A percentile compares a stretch with the other conserved stretches of the same genome.
These are phyloP conservation scores for Clitarchus hookeri DNA, from an alignment of 2,888 invertebrate genomes.

Conservation along the genomic window DNA sequence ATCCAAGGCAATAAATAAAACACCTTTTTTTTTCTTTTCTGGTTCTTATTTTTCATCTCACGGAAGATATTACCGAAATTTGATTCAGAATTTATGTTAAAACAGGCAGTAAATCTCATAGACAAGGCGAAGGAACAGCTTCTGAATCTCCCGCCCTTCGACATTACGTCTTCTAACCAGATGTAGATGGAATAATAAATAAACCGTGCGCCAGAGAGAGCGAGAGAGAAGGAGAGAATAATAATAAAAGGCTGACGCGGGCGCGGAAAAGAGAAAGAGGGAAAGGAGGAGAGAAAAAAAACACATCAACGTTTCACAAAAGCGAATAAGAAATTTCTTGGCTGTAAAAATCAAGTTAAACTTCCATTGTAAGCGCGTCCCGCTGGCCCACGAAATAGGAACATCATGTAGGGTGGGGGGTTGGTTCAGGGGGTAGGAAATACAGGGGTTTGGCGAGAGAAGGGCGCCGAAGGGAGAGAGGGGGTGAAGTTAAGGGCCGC, in stretches of 20 bases:
- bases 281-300: conserved; percentile 24
- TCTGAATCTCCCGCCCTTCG: neutral
- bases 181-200: conserved; percentile 27
- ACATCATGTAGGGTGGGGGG: neutral
- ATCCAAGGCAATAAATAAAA: neutral
- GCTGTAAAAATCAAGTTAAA: conserved; percentile 40
- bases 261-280: conserved; percentile 12
- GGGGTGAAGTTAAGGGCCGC: conserved; percentile 24
- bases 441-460: neutral
- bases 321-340: conserved; percentile 33
- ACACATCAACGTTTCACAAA: conserved; percentile 27
- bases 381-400: neutral
- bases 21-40: neutral
- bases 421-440: neutral
- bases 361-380: conserved; percentile 35
- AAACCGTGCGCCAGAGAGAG: neutral
- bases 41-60: neutral
- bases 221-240: neutral
- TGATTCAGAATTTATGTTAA: conserved; percentile 25
- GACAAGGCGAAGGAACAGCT: conserved; percentile 21
- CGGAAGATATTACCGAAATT: conserved; percentile 18
- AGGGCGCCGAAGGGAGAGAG: conserved; percentile 10
- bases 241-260: conserved; percentile 27
- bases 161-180: conserved; percentile 23
- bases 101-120: conserved; percentile 22